Evolutionary conservation across 2,797 vertebrate species (phyloP).

Genomic region (Mormyrus hasselquistii): DNA sequence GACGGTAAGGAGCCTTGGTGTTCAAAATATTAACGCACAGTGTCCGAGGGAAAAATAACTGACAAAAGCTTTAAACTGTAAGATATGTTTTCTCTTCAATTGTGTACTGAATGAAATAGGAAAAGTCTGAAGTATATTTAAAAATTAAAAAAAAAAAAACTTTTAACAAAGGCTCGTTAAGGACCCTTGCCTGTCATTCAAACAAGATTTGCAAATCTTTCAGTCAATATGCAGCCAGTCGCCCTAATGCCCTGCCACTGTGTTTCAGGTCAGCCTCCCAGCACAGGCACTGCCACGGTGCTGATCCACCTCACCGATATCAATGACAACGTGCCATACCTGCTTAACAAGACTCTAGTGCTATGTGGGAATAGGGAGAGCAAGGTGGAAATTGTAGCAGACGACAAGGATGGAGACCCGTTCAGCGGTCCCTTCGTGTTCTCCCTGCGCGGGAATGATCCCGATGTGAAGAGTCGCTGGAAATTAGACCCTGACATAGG

Average conservation of each 20-base stretch:
- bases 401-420: conserved; percentile 54
- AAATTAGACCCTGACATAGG: conserved; percentile 55
- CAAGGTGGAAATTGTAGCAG: conserved; percentile 42
- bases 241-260: neutral
- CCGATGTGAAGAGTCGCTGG: conserved; percentile 49
- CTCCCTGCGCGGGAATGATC: conserved; percentile 40
- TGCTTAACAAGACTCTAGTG: conserved; percentile 37
- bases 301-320: conserved; percentile 59
- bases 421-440: conserved; percentile 62
- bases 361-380: conserved; percentile 52
- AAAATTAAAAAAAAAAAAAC: neutral
- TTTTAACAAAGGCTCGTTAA: neutral
- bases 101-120: neutral
- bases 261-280: conserved; percentile 60
- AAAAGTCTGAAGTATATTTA: neutral
- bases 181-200: neutral
- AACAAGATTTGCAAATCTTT: neutral
- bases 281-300: conserved; percentile 60
- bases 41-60: neutral
- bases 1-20: conserved; percentile 51
- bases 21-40: neutral
- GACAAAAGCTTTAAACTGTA: neutral
- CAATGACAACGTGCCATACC: conserved; percentile 59
- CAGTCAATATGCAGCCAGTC: neutral
- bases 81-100: neutral